phyloP scores from a whole-genome alignment of 2,113 vertebrate genomes.

The Motacilla tschutschensis region DNA sequence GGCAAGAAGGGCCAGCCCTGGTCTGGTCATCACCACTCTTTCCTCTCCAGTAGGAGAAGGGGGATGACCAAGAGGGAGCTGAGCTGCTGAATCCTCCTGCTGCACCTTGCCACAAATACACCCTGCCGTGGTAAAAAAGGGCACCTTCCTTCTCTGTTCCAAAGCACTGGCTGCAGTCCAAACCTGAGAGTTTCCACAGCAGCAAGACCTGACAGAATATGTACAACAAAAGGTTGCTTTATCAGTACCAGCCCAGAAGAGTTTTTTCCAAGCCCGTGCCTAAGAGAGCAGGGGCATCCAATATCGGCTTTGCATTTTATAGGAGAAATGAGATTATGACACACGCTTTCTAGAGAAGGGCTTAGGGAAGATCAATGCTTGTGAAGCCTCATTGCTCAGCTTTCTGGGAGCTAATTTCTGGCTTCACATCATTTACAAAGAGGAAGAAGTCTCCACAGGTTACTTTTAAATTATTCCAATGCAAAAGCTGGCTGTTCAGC shows the following conservation, averaged over 20 bases:
- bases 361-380: neutral
- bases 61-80: neutral
- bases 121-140: neutral
- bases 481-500: neutral
- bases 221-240: neutral
- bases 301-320: neutral
- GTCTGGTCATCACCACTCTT: neutral
- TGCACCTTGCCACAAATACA: neutral
- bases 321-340: neutral
- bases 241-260: slow-evolving; percentile 7
- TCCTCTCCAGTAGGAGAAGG: neutral
- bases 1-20: neutral
- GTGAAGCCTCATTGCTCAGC: neutral
- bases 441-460: neutral
- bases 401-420: neutral
- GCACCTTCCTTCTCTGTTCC: neutral
- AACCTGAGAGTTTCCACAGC: neutral
- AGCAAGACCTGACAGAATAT: neutral
- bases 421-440: neutral
- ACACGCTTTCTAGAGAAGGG: neutral
- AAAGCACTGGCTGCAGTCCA: neutral
- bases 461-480: neutral
- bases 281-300: neutral
- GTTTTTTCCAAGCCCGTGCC: neutral
- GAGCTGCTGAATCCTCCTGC: neutral